These are phyloP conservation scores for Tangara arthus DNA, from an alignment of 2,797 vertebrate genomes.

Conservation along the genomic window DNA sequence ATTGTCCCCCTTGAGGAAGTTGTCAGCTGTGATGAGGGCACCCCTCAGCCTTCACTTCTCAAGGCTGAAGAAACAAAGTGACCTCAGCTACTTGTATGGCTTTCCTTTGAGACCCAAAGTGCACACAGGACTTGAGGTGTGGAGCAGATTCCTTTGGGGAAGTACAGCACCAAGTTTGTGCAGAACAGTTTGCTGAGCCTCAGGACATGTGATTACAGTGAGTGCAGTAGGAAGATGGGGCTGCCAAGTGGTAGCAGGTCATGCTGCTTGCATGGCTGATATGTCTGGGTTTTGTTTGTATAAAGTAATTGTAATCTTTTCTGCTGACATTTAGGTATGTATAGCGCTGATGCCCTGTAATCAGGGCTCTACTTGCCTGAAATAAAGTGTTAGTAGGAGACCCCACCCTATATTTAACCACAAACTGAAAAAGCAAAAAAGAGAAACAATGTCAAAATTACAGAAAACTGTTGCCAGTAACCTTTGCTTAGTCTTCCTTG, in stretches of 20 bases:
- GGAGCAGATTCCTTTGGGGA: background rate
- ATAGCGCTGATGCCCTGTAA: background rate
- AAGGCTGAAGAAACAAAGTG: background rate
- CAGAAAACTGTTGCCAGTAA: background rate
- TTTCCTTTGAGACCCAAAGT: background rate
- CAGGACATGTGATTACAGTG: background rate
- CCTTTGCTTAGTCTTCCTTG: background rate
- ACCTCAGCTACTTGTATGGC: background rate
- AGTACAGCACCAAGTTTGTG: background rate
- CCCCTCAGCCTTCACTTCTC: background rate
- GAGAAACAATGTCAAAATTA: background rate
- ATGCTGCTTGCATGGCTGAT: background rate
- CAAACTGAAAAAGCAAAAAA: background rate
- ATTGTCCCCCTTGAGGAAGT: accelerated
- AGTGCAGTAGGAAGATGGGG: background rate
- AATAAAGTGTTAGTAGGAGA: background rate
- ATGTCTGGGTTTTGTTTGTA: background rate
- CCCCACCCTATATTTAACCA: background rate
- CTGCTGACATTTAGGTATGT: background rate
- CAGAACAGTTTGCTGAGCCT: background rate
- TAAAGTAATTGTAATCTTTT: background rate
- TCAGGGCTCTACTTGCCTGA: background rate
- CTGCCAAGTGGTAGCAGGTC: background rate
- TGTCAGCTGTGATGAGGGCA: background rate
- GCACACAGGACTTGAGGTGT: background rate